phyloP scores from a whole-genome alignment of 2,888 invertebrate species.

The Limnephilus lunatus region DNA sequence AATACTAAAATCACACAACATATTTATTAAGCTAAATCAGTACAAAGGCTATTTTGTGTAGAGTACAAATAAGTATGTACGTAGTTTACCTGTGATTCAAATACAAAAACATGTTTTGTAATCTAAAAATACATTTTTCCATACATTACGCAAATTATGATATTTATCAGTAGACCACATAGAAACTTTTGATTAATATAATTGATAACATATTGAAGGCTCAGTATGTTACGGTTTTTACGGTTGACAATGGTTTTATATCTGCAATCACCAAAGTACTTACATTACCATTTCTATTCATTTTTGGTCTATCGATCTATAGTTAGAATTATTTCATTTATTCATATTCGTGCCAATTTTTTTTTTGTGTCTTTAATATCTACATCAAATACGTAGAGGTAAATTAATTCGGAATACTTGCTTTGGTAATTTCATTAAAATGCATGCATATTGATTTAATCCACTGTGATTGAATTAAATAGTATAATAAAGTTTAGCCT shows the following conservation, averaged over 20 bases:
- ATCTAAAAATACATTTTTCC: background rate
- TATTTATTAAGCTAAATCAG: background rate
- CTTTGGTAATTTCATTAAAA: background rate
- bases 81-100: background rate
- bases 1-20: background rate
- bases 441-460: background rate
- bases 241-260: background rate
- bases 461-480: background rate
- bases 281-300: background rate
- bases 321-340: background rate
- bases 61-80: too few species aligned
- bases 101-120: background rate
- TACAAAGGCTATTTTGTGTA: background rate
- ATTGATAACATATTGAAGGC: background rate
- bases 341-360: background rate
- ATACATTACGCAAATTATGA: background rate
- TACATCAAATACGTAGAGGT: background rate
- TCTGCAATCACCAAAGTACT: background rate
- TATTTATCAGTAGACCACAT: background rate
- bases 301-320: background rate
- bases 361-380: background rate
- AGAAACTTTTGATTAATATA: background rate
- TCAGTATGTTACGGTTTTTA: background rate
- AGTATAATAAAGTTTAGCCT: background rate
- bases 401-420: background rate